Conservation (phyloP, 2,797 vertebrate genomes). For the Tinamus major region DNA sequence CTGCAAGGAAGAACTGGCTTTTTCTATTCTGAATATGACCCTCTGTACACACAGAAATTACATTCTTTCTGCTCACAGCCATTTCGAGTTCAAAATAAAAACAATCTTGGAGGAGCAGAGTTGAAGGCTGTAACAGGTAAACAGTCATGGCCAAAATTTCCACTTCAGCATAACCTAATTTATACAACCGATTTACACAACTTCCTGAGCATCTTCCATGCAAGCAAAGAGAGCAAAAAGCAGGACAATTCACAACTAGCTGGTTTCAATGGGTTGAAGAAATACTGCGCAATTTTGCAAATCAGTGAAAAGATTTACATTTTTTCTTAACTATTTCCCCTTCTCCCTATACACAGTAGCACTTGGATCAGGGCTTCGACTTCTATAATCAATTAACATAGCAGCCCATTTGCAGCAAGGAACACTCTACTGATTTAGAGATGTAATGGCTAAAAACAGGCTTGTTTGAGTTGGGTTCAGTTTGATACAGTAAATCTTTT, state of each 20-base stretch:
- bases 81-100: constrained; percentile 21
- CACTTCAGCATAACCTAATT: background rate
- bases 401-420: background rate
- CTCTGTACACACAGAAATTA: background rate
- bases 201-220: constrained; percentile 11
- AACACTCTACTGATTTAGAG: background rate
- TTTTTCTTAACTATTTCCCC: background rate
- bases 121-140: constrained; percentile 44
- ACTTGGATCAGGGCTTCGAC: background rate
- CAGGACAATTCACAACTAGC: background rate
- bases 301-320: background rate
- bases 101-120: background rate
- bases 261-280: background rate
- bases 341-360: background rate
- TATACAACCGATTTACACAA: background rate
- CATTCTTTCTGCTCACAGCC: background rate
- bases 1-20: constrained; percentile 15
- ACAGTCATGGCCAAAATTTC: background rate
- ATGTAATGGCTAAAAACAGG: background rate
- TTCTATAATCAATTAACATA: background rate
- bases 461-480: background rate
- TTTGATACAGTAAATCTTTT: background rate
- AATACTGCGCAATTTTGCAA: background rate
- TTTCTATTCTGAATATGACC: constrained; percentile 4
- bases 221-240: background rate